Evolutionary conservation across 2,888 invertebrate genomes (phyloP).

Genomic region (Eristalis pertinax): DNA sequence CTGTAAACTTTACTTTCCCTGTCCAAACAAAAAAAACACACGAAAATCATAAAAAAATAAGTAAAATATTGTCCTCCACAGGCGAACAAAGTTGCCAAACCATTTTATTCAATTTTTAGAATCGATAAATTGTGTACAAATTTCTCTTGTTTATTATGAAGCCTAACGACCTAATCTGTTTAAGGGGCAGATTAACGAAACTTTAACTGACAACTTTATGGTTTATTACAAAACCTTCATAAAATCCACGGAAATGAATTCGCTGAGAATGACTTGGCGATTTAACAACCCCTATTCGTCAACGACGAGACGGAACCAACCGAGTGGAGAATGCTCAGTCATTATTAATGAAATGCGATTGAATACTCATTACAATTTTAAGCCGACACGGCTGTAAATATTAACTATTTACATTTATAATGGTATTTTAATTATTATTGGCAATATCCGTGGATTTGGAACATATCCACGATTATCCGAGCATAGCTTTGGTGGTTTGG

Average conservation of each 20-base stretch:
- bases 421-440: not conserved
- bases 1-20: too few relatives aligned
- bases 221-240: not conserved
- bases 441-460: not conserved
- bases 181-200: not conserved
- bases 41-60: not conserved
- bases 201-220: not conserved
- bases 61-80: not conserved
- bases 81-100: not conserved
- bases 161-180: not conserved
- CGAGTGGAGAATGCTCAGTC: not conserved
- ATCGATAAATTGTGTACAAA: not conserved
- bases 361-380: not conserved
- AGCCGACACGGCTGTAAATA: not conserved
- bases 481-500: not conserved
- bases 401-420: not conserved
- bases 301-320: not conserved
- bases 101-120: not conserved
- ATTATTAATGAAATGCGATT: not conserved
- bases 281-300: not conserved
- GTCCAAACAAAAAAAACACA: not conserved
- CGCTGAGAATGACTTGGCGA: not conserved
- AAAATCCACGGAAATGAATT: not conserved
- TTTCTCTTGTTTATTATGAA: not conserved
- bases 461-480: not conserved